Conservation (phyloP, 2,113 vertebrate species). For the human region DNA sequence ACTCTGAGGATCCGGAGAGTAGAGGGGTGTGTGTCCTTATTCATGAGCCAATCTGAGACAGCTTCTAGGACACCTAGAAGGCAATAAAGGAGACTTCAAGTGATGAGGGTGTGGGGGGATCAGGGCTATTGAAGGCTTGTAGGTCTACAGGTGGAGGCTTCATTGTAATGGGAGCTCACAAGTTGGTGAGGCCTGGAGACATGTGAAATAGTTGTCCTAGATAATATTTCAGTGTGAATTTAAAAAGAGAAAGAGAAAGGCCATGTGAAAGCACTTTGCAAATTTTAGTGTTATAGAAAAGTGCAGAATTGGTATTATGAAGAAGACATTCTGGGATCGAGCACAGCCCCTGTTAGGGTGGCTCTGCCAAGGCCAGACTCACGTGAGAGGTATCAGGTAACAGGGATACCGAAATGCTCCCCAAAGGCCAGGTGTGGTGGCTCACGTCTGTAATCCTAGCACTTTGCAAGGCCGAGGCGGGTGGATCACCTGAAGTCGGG, state of each 20-base stretch:
- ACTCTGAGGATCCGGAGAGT: background rate
- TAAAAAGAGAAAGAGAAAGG: background rate
- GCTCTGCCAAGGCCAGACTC: background rate
- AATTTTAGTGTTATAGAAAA: background rate
- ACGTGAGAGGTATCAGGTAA: background rate
- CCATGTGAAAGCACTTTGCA: background rate
- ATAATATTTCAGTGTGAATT: background rate
- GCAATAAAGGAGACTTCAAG: background rate
- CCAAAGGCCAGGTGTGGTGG: accelerated
- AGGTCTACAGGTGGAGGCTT: background rate
- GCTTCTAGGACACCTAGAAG: background rate
- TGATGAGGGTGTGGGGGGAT: background rate
- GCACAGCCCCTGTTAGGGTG: background rate
- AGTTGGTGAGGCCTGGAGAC: background rate
- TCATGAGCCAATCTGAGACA: too few relatives aligned
- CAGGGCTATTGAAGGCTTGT: background rate
- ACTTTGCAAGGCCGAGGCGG: too few relatives aligned
- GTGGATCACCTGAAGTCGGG: too few relatives aligned
- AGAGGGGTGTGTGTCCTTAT: too few relatives aligned
- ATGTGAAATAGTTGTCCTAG: background rate
- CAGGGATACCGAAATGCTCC: background rate
- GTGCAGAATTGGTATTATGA: background rate
- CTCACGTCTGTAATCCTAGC: too few relatives aligned
- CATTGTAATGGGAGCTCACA: background rate
- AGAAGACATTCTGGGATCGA: background rate